Base-by-base conservation (phyloP, 2,113 vertebrate genomes). In the Archocentrus centrarchus region DNA sequence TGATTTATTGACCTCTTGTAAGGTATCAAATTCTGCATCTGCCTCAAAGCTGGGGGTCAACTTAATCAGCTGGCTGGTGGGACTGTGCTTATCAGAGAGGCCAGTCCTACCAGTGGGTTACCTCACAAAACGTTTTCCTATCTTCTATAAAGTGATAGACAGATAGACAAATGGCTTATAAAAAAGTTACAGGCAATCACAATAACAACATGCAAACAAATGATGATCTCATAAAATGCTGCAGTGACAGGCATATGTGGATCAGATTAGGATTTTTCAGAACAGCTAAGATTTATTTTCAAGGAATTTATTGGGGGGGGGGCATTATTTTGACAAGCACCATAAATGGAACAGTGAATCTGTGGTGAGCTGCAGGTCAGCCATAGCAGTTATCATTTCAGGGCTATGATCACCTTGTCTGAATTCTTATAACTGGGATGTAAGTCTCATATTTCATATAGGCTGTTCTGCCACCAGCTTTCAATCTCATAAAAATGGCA, bases 1-100 rank as follows among this genome's bases (percentile, higher is more conserved):
- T 93, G 88, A 88, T 93, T 89, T 80, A 90, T 80, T 83, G 84
- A 91, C 86, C 86, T 70, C 41, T 59, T 2, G 7, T 86, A 84
- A 64, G 44, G 79, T 77, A 85, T 82, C 79, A 66, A 59, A 57
- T 5, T 11, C 27, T 66, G 30, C 86, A 47, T 70, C 4, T 2
- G 53, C 22, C 14, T 87, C 8, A 37, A 14, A 66, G 59, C 70
- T 66, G 4, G 77, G 84, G 91, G 87, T 91, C 83, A 88, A 83
- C 61, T 88, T 81, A 57, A 80, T 88, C 30, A 41, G 61, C 77
- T 15, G 66, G 59, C 73, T 20, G 79, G 59, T 47, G 75, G 84
- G 79, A 90, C 62, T 81, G 88, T 81, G 83, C 84, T 88, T 35
- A 35, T 35, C 82, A 58, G 24, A 76, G 82, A 83, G 70, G 32